phyloP scores from a whole-genome alignment of 2,888 invertebrate species.

The Mystacides longicornis region DNA sequence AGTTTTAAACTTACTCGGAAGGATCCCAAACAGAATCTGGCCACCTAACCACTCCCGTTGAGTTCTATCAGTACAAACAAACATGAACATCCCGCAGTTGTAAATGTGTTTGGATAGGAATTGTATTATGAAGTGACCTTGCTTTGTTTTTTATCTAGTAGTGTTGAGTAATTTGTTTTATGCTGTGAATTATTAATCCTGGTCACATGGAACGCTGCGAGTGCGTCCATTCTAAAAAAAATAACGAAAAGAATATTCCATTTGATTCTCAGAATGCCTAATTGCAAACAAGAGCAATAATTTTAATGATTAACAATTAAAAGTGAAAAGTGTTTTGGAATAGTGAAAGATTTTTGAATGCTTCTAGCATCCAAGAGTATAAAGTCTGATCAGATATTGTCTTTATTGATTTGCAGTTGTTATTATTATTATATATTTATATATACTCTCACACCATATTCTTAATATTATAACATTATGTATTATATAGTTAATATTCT shows the following conservation, averaged over 20 bases:
- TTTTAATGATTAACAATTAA: too few species aligned
- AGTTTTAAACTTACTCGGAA: too few species aligned
- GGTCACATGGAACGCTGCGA: constrained; percentile 6
- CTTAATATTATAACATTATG: constrained; percentile 25
- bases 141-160: constrained; percentile 54
- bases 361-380: constrained; percentile 21
- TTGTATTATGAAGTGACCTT: constrained; percentile 57
- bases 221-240: too few species aligned
- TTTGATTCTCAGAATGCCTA: too few species aligned
- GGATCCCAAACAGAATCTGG: too few species aligned
- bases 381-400: constrained; percentile 25
- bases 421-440: too few species aligned
- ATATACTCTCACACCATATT: constrained; percentile 30
- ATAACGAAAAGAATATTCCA: too few species aligned
- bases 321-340: too few species aligned
- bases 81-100: constrained; percentile 4
- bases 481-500: background rate
- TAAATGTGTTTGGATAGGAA: constrained; percentile 34
- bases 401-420: constrained; percentile 38
- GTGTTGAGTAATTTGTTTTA: constrained; percentile 28
- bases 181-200: constrained; percentile 13
- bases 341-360: constrained; percentile 8
- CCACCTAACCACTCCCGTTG: too few species aligned
- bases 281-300: too few species aligned
- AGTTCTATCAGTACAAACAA: too few species aligned